Conservation (phyloP, 2,113 vertebrate genomes). For the Halcyon malimbica region DNA sequence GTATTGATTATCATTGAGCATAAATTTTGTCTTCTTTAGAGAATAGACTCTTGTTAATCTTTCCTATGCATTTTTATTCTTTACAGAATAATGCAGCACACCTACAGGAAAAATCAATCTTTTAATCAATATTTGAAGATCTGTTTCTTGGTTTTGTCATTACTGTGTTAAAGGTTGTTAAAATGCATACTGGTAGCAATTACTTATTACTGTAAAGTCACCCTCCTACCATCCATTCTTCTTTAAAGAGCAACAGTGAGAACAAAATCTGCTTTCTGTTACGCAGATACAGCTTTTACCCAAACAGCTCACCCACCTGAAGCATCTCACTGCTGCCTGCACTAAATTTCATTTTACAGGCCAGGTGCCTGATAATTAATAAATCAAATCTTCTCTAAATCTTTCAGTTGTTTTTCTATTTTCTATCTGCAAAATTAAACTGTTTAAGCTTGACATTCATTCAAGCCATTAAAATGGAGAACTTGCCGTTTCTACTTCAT, state of each 20-base stretch:
- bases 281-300: background rate
- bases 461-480: background rate
- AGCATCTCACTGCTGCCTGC: background rate
- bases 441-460: background rate
- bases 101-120: background rate
- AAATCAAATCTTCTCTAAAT: slow-evolving; percentile 1
- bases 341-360: background rate
- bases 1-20: background rate
- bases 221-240: background rate
- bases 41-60: background rate
- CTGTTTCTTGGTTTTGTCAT: background rate
- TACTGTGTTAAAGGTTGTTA: background rate
- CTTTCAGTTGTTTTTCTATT: slow-evolving; percentile 19
- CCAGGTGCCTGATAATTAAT: background rate
- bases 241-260: background rate
- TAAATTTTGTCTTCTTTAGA: background rate
- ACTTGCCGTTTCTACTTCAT: background rate
- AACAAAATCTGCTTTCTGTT: background rate
- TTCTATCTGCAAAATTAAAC: background rate
- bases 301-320: background rate
- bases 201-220: background rate
- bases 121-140: background rate
- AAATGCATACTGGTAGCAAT: background rate
- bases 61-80: background rate
- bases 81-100: background rate